Evolutionary conservation across 2,113 vertebrate species (phyloP).

Genomic region (Chaetorhynchus papuensis): DNA sequence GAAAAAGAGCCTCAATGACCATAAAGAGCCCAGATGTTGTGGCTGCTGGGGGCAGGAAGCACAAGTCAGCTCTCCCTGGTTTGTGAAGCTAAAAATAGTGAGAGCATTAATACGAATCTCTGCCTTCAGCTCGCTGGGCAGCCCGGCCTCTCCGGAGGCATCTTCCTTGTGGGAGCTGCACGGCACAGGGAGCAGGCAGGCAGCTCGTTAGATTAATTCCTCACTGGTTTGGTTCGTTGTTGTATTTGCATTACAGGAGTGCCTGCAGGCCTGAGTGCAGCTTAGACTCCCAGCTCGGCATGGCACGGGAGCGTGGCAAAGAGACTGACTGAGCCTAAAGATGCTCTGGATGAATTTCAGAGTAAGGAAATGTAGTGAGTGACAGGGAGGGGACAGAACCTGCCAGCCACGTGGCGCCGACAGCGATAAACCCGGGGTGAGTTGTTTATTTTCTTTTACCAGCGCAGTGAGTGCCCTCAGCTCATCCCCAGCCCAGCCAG

Average conservation of each 20-base stretch:
- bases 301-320: not conserved
- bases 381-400: not conserved
- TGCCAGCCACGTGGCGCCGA: not conserved
- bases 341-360: not conserved
- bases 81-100: not conserved
- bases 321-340: accelerated
- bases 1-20: not conserved
- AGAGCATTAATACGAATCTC: not conserved
- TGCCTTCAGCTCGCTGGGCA: not conserved
- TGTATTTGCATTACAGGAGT: not conserved
- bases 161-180: not conserved
- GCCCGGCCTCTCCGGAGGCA: not conserved
- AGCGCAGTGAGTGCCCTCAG: not conserved
- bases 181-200: not conserved
- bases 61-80: not conserved
- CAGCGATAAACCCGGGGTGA: not conserved
- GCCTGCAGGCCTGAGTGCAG: not conserved
- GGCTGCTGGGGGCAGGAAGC: not conserved
- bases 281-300: not conserved
- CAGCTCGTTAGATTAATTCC: not conserved
- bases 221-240: not conserved
- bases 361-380: not conserved
- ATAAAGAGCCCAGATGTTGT: slow-evolving; percentile 38
- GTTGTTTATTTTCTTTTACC: not conserved
- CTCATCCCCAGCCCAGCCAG: not conserved